A percentile compares a stretch with the other conserved stretches of the same genome.
Conservation (phyloP, 1,140 invertebrate genomes). For the Battus philenor region DNA sequence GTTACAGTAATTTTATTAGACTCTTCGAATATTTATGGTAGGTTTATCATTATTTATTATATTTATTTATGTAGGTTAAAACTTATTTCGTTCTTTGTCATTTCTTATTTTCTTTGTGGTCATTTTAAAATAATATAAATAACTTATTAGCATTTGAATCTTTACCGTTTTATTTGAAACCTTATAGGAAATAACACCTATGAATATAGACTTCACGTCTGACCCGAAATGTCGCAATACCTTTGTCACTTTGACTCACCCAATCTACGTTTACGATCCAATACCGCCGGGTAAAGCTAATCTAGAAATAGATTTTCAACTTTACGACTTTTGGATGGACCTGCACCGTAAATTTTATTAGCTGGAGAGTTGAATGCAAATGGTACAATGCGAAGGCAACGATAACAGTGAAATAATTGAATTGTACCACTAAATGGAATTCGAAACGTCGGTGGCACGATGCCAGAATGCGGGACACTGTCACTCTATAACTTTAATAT, state of each 20-base stretch:
- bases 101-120: too few species aligned
- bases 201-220: constrained; percentile 38
- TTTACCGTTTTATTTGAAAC: too few species aligned
- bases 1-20: too few species aligned
- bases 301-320: constrained; percentile 44
- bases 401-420: constrained; percentile 33
- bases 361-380: constrained; percentile 16
- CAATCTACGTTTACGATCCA: constrained; percentile 44
- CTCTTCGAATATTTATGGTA: too few species aligned
- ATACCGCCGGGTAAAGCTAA: constrained; percentile 48
- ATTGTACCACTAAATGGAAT: constrained; percentile 29
- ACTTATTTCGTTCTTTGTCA: too few species aligned
- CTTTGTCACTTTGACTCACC: constrained; percentile 29
- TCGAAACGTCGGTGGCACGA: constrained; percentile 32
- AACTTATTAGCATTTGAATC: too few species aligned
- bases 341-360: constrained; percentile 22
- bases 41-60: too few species aligned
- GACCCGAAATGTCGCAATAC: constrained; percentile 26
- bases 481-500: constrained; percentile 38
- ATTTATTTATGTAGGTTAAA: too few species aligned
- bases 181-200: constrained; percentile 7
- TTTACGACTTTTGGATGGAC: constrained; percentile 42
- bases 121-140: too few species aligned
- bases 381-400: constrained; percentile 7
- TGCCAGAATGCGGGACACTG: constrained; percentile 34